phyloP scores from a whole-genome alignment of 2,888 invertebrate genomes.

The Busseola fusca region DNA sequence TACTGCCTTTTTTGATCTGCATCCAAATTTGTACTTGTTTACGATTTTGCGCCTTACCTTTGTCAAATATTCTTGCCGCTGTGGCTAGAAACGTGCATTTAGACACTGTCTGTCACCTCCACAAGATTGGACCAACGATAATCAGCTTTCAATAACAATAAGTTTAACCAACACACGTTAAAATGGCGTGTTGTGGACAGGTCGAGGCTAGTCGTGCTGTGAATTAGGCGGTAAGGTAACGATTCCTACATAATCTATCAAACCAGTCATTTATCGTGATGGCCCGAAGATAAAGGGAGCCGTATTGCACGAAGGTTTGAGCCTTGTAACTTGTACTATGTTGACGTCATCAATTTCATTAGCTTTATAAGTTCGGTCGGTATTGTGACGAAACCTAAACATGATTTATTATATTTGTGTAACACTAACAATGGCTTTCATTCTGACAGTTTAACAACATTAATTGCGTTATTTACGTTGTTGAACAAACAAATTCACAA shows the following conservation, averaged over 20 bases:
- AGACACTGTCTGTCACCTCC: slow-evolving; percentile 13
- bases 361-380: not conserved
- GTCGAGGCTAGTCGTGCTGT: slow-evolving; percentile 45
- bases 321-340: not conserved
- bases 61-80: not conserved
- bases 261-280: slow-evolving; percentile 10
- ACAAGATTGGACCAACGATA: slow-evolving; percentile 23
- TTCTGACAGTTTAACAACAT: not conserved
- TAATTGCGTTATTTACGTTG: not conserved
- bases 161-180: slow-evolving; percentile 6
- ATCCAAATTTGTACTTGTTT: not conserved
- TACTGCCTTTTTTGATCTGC: not conserved
- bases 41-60: not conserved
- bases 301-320: not conserved
- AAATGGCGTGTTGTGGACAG: slow-evolving; percentile 20
- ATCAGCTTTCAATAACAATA: slow-evolving; percentile 12
- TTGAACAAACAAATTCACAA: not conserved
- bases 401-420: not conserved
- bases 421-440: not conserved
- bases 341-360: too few species aligned
- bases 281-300: slow-evolving; percentile 7
- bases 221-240: slow-evolving; percentile 22
- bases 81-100: not conserved
- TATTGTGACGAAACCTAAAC: not conserved
- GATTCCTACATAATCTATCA: not conserved